Base-by-base conservation (phyloP, 2,888 invertebrate species). In the Nezara viridula region DNA sequence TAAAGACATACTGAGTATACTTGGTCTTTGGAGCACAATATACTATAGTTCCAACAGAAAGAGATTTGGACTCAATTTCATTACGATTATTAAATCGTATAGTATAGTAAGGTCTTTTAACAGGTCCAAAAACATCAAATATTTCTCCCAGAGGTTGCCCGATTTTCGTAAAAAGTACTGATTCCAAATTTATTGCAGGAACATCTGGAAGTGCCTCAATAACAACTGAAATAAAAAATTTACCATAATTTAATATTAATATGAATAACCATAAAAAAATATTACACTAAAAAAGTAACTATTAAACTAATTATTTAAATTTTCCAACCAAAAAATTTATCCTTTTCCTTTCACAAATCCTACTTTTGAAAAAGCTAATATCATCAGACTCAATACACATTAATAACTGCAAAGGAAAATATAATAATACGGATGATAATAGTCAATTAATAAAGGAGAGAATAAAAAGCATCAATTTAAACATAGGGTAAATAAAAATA, bases 71-170 rank as follows among this genome's bases (percentile, higher is more conserved):
- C 86, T 94, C 92, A 88, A 97, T 96, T 92, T 98, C 97, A 88
- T 96, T 95, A 21, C 93, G 92, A 0, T 95, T 95, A 93, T 98
- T 98, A 93, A 98, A 98, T 6, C 98, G 94, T n/a, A 99, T 95
- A 91, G 97, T 96, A 93, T 99, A 99, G 91, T 96, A 94, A 0
- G 99, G 98, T 91, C 96, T 95, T 0, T 94, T 94, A 0, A 98
- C 97, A 87, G 96, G 96, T 24, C 99, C 98, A 92, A 98, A 96
- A 0, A 98, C 97, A 94, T 99, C 99, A 93, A 97, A 98, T 86
- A 98, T 95, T 92, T 95, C 95, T 14, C 97, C 97, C 9, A 98
- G 93, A 19, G 96, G 94, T 90, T 96, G 95, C 7, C 97, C 97
- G 91, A 95, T 95, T 24, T 98, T 96, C 90, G 97, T 92, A 92